Base-by-base conservation (phyloP, 2,797 vertebrate species). In the Gallinago solitaria region DNA sequence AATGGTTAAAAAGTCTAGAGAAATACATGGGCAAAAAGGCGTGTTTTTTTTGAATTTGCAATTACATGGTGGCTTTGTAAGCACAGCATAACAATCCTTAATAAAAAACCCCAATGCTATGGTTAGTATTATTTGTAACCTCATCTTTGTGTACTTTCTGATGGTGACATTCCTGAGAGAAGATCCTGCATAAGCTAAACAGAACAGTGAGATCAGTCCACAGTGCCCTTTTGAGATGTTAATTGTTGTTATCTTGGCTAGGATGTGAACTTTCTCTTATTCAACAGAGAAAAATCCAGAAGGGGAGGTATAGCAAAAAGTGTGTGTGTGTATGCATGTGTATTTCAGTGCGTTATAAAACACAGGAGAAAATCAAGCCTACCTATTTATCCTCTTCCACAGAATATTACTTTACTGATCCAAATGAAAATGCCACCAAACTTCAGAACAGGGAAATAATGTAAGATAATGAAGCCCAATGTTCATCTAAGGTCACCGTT, bases 401-500 rank as follows among this genome's bases (percentile, higher is more conserved):
- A 95, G 75, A 57, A 60, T 83, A 67, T 94, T 92, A 75, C 90
- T 96, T 87, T 82, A 57, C 75, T 88, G 68, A 90, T 95, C 54
- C 53, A 87, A 96, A 70, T 64, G 61, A 71, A 94, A 81, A 85
- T 14, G 35, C 28, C 47, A n/a, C 94, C 81, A 84, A 93, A 92
- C 64, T 77, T 91, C 78, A 9, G 81, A 84, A 81, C 23, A 77
- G 45, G 2, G 19, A 92, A 91, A 80, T 94, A 91, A 87, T 41
- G 12, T 43, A 35, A 84, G 61, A 93, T 94, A 95, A 96, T 78
- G 71, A 96, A 93, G 64, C 54, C 50, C 82, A 77, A 63, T 92
- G 74, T 94, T 94, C 70, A 83, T 92, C 79, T 68, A 67, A 93
- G 70, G 94, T 91, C 68, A 85, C 28, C 87, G 53, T 93, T 96